Evolutionary conservation across 2,797 vertebrate species (phyloP).

Genomic region (Diplodus sargus): DNA sequence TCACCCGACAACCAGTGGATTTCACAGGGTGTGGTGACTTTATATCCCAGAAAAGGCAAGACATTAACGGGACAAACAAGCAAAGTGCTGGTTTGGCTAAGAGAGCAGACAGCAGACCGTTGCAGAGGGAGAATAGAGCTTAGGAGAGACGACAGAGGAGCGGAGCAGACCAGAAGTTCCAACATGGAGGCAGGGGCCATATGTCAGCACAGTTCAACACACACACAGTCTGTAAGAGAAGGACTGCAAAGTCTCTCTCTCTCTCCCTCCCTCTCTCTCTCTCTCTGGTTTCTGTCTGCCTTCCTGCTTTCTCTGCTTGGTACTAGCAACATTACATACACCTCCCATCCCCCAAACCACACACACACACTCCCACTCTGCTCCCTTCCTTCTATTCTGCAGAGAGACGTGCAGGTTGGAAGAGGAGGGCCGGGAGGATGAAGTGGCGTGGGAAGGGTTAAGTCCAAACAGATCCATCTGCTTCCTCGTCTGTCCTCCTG

Average conservation of each 20-base stretch:
- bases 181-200: conserved; percentile 50
- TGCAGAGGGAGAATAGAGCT: conserved; percentile 31
- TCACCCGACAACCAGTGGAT: conserved; percentile 53
- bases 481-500: conserved; percentile 81
- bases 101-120: conserved; percentile 58
- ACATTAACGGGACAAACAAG: conserved; percentile 60
- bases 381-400: conserved; percentile 35
- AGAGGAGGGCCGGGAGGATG: conserved; percentile 65
- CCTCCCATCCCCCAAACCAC: conserved; percentile 25
- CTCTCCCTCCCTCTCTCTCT: too few relatives aligned
- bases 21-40: conserved; percentile 65
- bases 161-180: conserved; percentile 36
- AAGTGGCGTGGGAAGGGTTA: conserved; percentile 85
- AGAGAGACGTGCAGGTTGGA: conserved; percentile 57
- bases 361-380: conserved; percentile 14
- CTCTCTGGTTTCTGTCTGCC: conserved; percentile 31
- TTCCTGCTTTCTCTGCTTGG: conserved; percentile 25
- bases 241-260: conserved; percentile 30
- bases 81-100: conserved; percentile 65
- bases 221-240: conserved; percentile 35
- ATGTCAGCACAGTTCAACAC: conserved; percentile 51
- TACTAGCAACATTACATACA: conserved; percentile 18
- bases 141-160: conserved; percentile 32
- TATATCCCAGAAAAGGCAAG: conserved; percentile 64
- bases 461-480: conserved; percentile 84